Percentiles rank a stretch among this genome's conserved stretches.
Conservation (phyloP, 2,113 vertebrate genomes). For the Pseudorasbora parva region DNA sequence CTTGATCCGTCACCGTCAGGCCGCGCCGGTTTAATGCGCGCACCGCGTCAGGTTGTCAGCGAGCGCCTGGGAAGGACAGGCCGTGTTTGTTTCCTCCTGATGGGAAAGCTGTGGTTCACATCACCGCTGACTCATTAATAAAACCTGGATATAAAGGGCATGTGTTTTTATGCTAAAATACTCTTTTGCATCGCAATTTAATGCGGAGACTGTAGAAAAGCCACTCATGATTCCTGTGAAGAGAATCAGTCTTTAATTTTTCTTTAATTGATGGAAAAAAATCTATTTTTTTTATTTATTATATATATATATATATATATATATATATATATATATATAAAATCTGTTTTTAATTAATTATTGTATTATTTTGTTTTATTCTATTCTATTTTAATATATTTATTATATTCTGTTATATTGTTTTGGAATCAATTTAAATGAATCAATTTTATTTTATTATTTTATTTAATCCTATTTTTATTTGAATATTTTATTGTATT, state of each 20-base stretch:
- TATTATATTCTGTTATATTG: too few relatives aligned
- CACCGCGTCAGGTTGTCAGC: not conserved
- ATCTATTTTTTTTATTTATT: not conserved
- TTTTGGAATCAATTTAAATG: too few relatives aligned
- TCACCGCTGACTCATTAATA: not conserved
- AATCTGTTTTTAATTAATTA: too few relatives aligned
- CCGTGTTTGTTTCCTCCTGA: not conserved
- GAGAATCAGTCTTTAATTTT: too few relatives aligned
- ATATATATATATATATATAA: too few relatives aligned
- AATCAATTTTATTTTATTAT: too few relatives aligned
- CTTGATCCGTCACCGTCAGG: constrained; percentile 39
- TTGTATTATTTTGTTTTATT: too few relatives aligned
- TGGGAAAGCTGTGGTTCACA: not conserved
- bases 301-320: too few relatives aligned
- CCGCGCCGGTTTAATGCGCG: not conserved
- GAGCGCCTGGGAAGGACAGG: not conserved
- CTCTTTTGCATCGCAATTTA: not conserved
- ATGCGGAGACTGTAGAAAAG: not conserved
- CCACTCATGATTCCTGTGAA: not conserved
- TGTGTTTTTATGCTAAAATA: not conserved
- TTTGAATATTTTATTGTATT: too few relatives aligned
- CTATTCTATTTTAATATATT: not conserved
- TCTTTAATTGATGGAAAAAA: too few relatives aligned
- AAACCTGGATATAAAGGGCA: not conserved
- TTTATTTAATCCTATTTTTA: too few relatives aligned